Evolutionary conservation across 2,797 vertebrate genomes (phyloP).

Genomic region (Discoglossus pictus): DNA sequence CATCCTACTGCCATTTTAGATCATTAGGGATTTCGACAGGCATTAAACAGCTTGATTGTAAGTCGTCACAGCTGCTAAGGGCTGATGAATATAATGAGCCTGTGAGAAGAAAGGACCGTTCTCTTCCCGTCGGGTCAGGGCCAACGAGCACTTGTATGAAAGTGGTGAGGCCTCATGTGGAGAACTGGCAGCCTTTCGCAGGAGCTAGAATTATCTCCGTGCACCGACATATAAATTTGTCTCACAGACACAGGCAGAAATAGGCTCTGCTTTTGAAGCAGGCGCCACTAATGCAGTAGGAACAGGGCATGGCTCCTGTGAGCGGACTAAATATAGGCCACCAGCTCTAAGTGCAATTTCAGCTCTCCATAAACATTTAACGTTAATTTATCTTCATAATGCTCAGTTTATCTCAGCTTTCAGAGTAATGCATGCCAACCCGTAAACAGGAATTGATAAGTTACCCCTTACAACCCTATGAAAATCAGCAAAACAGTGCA

Average conservation of each 20-base stretch:
- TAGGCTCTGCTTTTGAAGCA: slow-evolving; percentile 53
- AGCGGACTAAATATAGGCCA: slow-evolving; percentile 65
- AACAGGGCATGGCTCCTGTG: slow-evolving; percentile 62
- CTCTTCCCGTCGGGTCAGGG: slow-evolving; percentile 39
- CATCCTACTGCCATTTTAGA: slow-evolving; percentile 25
- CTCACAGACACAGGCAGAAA: slow-evolving; percentile 47
- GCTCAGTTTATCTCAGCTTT: slow-evolving; percentile 55
- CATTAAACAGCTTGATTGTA: slow-evolving; percentile 45
- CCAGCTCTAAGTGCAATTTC: slow-evolving; percentile 63
- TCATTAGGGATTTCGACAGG: slow-evolving; percentile 30
- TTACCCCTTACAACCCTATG: slow-evolving; percentile 57
- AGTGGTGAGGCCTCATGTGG: slow-evolving; percentile 39
- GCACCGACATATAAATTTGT: slow-evolving; percentile 41
- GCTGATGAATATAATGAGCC: slow-evolving; percentile 44
- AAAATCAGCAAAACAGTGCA: slow-evolving; percentile 47
- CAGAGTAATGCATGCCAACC: slow-evolving; percentile 53
- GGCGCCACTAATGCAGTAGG: slow-evolving; percentile 55
- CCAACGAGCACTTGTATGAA: slow-evolving; percentile 41
- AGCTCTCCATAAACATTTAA: slow-evolving; percentile 66
- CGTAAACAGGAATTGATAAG: slow-evolving; percentile 56
- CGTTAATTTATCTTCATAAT: slow-evolving; percentile 67
- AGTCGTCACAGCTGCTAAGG: slow-evolving; percentile 37
- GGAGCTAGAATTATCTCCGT: slow-evolving; percentile 27
- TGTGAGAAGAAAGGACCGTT: slow-evolving; percentile 24
- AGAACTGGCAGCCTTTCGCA: slow-evolving; percentile 40